Percentiles rank a stretch among this genome's conserved stretches.
Evolutionary conservation across 2,797 vertebrate genomes (phyloP).

Genomic region (Lophotriccus pileatus): DNA sequence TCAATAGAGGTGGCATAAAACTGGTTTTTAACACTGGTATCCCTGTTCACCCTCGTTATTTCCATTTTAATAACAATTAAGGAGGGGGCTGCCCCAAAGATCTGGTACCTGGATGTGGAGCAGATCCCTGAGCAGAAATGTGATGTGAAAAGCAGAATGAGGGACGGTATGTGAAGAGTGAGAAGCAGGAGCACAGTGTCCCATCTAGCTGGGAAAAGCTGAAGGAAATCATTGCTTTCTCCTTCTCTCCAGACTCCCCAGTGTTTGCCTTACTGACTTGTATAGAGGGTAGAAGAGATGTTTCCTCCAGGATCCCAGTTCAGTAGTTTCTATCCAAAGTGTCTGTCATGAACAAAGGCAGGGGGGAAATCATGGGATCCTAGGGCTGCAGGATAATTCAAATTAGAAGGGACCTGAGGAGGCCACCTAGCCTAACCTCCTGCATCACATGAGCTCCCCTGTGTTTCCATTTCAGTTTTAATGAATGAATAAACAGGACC

Average conservation of each 20-base stretch:
- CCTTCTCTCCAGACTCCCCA: fast-evolving
- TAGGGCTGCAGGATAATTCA: not conserved
- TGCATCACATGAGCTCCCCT: not conserved
- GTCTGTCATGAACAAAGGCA: not conserved
- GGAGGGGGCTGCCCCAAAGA: not conserved
- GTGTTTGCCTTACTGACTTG: not conserved
- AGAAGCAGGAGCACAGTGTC: not conserved
- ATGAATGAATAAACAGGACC: not conserved
- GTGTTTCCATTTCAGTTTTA: not conserved
- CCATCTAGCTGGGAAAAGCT: not conserved
- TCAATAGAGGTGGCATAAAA: not conserved
- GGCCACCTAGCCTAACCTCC: not conserved
- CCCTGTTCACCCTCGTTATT: not conserved
- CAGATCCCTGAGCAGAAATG: not conserved
- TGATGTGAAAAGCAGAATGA: not conserved
- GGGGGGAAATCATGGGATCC: no score
- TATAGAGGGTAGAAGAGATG: not conserved
- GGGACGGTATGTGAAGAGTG: not conserved
- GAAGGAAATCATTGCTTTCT: not conserved
- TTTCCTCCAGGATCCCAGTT: not conserved
- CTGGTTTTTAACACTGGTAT: not conserved
- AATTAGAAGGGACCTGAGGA: not conserved
- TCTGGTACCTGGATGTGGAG: not conserved
- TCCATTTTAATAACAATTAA: not conserved
- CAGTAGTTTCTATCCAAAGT: not conserved